Conservation (phyloP, 2,113 vertebrate species). For the Polyodon spathula region DNA sequence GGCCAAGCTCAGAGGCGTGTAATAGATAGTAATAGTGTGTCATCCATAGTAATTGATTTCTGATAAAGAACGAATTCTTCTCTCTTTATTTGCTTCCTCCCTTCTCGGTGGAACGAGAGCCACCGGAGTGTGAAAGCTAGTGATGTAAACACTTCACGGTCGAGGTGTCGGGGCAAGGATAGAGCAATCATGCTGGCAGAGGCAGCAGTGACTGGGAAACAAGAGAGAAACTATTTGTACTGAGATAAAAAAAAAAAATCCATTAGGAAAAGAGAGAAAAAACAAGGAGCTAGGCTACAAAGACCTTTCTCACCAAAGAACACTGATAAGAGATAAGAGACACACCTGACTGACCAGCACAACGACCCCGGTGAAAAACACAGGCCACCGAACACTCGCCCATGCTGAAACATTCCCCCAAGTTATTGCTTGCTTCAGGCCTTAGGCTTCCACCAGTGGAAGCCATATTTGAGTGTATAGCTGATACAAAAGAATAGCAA, state of each 20-base stretch:
- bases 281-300: neutral
- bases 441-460: no score
- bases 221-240: neutral
- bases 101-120: slow-evolving; percentile 54
- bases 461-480: no score
- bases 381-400: no score
- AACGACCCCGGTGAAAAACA: neutral
- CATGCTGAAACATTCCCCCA: no score
- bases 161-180: slow-evolving; percentile 48
- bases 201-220: neutral
- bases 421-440: no score
- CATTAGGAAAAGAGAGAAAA: neutral
- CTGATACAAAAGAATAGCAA: no score
- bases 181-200: slow-evolving; percentile 6
- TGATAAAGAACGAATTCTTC: slow-evolving; percentile 47
- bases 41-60: slow-evolving; percentile 53
- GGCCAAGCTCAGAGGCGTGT: slow-evolving; percentile 20
- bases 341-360: neutral
- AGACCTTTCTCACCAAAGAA: neutral
- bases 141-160: slow-evolving; percentile 49
- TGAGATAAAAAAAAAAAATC: neutral
- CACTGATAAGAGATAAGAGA: neutral
- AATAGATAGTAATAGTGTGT: slow-evolving; percentile 53
- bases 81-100: slow-evolving; percentile 41
- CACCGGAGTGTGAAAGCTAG: slow-evolving; percentile 42